These are phyloP conservation scores for Morpho deidamia DNA, from an alignment of 2,888 invertebrate species.

Conservation along the genomic window DNA sequence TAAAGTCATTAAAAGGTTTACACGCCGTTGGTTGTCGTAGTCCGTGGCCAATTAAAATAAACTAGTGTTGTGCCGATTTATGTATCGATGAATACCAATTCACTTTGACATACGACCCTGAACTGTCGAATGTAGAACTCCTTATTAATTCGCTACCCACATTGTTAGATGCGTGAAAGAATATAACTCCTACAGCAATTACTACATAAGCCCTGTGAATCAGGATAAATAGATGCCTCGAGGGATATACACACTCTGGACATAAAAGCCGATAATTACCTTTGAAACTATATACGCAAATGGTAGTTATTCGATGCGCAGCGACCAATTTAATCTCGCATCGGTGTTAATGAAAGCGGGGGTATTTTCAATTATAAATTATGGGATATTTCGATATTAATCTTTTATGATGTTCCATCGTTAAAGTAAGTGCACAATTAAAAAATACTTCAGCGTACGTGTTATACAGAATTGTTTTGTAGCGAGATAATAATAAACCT, in stretches of 20 bases:
- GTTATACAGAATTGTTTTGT: not conserved
- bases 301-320: constrained; percentile 18
- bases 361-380: constrained; percentile 12
- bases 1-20: constrained; percentile 36
- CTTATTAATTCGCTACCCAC: constrained; percentile 59
- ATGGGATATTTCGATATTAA: constrained; percentile 3
- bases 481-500: too few relatives aligned
- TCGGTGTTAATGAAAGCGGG: constrained; percentile 20
- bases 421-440: constrained; percentile 6
- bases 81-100: constrained; percentile 47
- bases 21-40: constrained; percentile 31
- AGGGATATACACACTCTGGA: constrained; percentile 36
- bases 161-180: constrained; percentile 52
- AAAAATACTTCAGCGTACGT: not conserved
- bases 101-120: constrained; percentile 34
- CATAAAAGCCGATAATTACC: constrained; percentile 29
- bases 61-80: constrained; percentile 52
- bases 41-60: constrained; percentile 53
- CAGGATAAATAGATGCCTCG: constrained; percentile 48
- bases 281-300: constrained; percentile 30
- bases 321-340: constrained; percentile 19
- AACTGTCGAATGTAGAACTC: constrained; percentile 44
- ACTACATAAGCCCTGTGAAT: constrained; percentile 40
- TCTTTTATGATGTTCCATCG: constrained; percentile 7
- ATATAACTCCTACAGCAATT: constrained; percentile 49